Evolutionary conservation across 2,113 vertebrate genomes (phyloP).

Genomic region (Tapirus terrestris): DNA sequence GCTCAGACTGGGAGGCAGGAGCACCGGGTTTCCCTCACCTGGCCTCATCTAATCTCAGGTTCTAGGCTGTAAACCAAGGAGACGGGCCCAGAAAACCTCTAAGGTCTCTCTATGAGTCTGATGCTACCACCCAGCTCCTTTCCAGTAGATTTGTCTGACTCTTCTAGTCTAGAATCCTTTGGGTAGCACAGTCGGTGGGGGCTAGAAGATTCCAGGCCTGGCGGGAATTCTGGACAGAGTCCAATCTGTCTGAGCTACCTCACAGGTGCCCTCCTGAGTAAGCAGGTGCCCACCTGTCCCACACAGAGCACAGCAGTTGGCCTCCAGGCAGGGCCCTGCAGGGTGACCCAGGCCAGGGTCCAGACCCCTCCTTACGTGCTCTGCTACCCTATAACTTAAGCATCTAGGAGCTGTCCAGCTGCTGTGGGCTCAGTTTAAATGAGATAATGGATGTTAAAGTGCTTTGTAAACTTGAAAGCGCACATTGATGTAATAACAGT

Average conservation of each 20-base stretch:
- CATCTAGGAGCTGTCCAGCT: neutral
- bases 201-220: neutral
- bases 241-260: neutral
- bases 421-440: neutral
- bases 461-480: conserved; percentile 20
- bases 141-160: neutral
- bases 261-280: neutral
- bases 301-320: neutral
- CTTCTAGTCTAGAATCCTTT: neutral
- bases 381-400: neutral
- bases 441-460: conserved; percentile 14
- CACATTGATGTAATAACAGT: neutral
- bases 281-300: neutral
- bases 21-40: neutral
- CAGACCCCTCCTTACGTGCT: neutral
- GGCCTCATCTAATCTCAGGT: neutral
- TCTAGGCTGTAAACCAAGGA: neutral
- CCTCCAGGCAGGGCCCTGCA: neutral
- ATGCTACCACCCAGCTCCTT: neutral
- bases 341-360: neutral
- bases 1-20: neutral
- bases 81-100: neutral
- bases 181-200: neutral
- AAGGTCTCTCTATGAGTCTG: neutral
- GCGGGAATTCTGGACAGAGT: neutral